Base-by-base conservation (phyloP, 2,888 invertebrate species). In the Diaphora mendica region DNA sequence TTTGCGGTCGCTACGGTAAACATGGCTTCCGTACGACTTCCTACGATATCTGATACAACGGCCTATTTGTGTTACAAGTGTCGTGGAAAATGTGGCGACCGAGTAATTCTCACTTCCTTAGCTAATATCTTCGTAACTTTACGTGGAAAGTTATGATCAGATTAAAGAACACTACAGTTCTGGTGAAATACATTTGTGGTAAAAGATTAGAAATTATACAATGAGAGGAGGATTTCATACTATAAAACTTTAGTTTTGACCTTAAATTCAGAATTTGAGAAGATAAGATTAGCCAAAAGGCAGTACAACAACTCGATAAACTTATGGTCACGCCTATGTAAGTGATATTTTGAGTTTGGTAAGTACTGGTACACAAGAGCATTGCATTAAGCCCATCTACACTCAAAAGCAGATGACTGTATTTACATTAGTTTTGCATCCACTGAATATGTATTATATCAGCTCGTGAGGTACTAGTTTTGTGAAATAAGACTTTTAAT, bases 21-120 rank as follows among this genome's bases (percentile, higher is more conserved):
- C 95, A 95, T 86, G 83, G 92, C 94, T 91, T 94, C 94, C 94
- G 92, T 87, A 86, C 83, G 87, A 92, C 93, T 94, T 93, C 94
- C 94, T 91, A 93, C 88, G 79, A 80, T 88, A 88, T 89, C 87
- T 83, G 76, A 82, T 82, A 85, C 85, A 84, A 82, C 78, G 78
- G 75, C 69, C 79, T 81, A 76, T 80, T 84, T 81, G 70, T 78
- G 77, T 77, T 76, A 75, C 74, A 81, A 83, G 83, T 84, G 77
- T 77, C 74, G 76, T 77, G 74, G 39, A 77, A 77, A 77, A 70
- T 75, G 69, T 30, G 65, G 39, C 65, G 65, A 65, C 66, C 62
- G 62, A 70, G n/a, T 55, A 69, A 69, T 73, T 69, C 69, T 30
- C 64, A 62, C 70, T 70, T 62, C 70, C 69, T 42, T 39, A 39